Base-by-base conservation (phyloP, 2,797 vertebrate species). In the Rhincodon typus region DNA sequence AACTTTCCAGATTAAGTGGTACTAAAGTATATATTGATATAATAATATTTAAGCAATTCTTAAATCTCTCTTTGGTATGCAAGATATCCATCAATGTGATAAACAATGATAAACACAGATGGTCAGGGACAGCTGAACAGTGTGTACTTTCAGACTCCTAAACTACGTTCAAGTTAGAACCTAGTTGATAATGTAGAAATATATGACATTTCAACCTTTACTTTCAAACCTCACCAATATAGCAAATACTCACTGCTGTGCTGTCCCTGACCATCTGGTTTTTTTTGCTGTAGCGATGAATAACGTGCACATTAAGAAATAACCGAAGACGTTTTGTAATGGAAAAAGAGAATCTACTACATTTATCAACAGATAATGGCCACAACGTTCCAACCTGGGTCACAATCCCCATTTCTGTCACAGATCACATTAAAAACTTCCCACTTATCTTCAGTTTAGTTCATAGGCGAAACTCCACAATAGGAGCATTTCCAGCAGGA, bases 161-260 rank as follows among this genome's bases (percentile, higher is more conserved):
- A n/a, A 90, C 57, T 30, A 90, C n/a, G 30, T 30, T 66, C 53
- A 90, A 62, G 27, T n/a, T 90, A 90, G 34, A 90, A 53, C 23
- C 13, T 87, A 46, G 84, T 46, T 50, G n/a, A 62, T 90, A 90
- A 90, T 62, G 19, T 90, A 90, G 53, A 90, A 90, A 90, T 90
- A 62, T 90, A n/a, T 90, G 87, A 90, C 87, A 90, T 90, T 57
- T 90, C 15, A 27, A 90, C 87, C 87, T 62, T 62, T 90, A 62
- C 17, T 90, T 19, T 0, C 53, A 62, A 12, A 62, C 57, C 57
- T 62, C 57, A 62, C 57, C 57, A 62, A 10, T 62, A 62, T 62
- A 62, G 53, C n/a, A 90, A 90, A 57, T 90, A 57, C 5, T n/a
- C 87, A 19, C 87, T 66, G 53, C 15, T n/a, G 53, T 34, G 57